A percentile compares a stretch with the other conserved stretches of the same genome.
These are phyloP conservation scores for Eublepharis macularius DNA, from an alignment of 2,113 vertebrate species.

Conservation along the genomic window DNA sequence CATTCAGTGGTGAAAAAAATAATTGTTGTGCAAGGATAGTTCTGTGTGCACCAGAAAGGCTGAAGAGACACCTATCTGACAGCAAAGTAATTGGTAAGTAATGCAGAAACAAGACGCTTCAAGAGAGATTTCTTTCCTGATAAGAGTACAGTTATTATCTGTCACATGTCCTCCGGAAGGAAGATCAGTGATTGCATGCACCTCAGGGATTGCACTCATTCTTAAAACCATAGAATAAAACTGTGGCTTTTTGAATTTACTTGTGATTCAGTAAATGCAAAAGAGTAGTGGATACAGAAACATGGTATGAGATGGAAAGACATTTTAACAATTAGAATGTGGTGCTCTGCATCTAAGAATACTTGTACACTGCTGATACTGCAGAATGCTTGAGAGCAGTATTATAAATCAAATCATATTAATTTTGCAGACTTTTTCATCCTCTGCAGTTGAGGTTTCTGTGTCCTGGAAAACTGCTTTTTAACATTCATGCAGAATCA, in stretches of 20 bases:
- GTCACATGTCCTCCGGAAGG: too few species aligned
- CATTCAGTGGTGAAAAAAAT: too few species aligned
- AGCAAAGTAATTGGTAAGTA: too few species aligned
- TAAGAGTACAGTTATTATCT: background rate
- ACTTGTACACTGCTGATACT: rapidly evolving
- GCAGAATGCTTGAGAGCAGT: background rate
- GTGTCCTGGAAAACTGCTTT: background rate
- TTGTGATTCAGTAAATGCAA: background rate
- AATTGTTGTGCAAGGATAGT: too few species aligned
- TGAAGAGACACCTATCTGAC: too few species aligned
- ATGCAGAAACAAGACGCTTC: too few species aligned
- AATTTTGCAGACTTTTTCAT: background rate
- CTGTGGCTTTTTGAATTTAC: background rate
- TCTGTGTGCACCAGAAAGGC: too few species aligned
- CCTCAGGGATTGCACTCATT: background rate
- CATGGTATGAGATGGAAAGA: background rate
- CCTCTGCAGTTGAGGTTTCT: background rate
- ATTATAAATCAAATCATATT: background rate
- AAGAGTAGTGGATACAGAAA: background rate
- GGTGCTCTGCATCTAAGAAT: rapidly evolving
- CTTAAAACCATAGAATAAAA: background rate
- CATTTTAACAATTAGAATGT: rapidly evolving
- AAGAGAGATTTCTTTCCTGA: background rate
- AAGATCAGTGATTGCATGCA: background rate
- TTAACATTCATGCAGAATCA: background rate